These are phyloP conservation scores for Anaspis maculata DNA, from an alignment of 2,888 invertebrate species.

Conservation along the genomic window DNA sequence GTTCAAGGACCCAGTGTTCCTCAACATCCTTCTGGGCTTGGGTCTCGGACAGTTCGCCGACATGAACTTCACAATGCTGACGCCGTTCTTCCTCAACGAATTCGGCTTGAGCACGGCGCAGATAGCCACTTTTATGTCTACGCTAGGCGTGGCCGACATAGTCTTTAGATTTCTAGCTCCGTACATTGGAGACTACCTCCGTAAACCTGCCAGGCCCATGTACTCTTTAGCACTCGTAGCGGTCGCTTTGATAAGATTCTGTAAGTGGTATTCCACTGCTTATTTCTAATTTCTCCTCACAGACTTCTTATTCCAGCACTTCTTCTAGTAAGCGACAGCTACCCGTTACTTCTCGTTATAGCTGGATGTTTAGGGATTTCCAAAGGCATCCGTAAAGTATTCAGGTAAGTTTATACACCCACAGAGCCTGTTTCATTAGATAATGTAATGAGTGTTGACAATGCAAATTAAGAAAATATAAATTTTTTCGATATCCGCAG, in stretches of 20 bases:
- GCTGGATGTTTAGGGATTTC: no score
- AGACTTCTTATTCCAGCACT: no score
- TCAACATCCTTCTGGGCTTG: slow-evolving; percentile 59
- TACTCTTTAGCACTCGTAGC: slow-evolving; percentile 53
- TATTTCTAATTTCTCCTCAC: no score
- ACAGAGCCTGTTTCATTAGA: no score
- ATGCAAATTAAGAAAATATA: no score
- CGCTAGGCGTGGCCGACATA: slow-evolving; percentile 47
- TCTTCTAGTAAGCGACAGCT: no score
- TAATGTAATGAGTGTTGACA: no score
- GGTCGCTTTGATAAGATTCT: slow-evolving; percentile 51
- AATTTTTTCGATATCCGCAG: no score
- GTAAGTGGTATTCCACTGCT: slow-evolving; percentile 45
- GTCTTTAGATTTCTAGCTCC: slow-evolving; percentile 55
- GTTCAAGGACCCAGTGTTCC: slow-evolving; percentile 58
- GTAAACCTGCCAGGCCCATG: slow-evolving; percentile 54
- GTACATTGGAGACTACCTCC: slow-evolving; percentile 56
- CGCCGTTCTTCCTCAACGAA: slow-evolving; percentile 59
- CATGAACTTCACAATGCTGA: slow-evolving; percentile 56
- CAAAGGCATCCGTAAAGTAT: no score
- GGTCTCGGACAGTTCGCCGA: slow-evolving; percentile 61
- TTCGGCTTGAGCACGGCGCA: slow-evolving; percentile 49
- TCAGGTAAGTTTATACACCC: no score
- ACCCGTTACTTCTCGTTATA: no score
- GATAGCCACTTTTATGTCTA: slow-evolving; percentile 56